Base-by-base conservation (phyloP, 2,888 invertebrate genomes). In the Cabera pusaria region DNA sequence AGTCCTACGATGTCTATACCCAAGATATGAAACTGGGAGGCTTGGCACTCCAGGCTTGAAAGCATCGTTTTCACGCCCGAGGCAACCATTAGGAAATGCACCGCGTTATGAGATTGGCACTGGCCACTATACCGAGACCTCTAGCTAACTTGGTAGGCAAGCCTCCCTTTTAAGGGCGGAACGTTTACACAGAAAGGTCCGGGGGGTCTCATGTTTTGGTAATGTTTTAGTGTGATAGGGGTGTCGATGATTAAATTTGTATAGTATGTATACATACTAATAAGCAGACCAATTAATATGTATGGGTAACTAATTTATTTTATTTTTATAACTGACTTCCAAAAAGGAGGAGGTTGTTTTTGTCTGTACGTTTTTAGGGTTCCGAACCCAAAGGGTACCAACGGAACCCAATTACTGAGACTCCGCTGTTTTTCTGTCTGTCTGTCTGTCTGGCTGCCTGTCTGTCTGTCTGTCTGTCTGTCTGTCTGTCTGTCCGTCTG, bases 201-300 rank as follows among this genome's bases (percentile, higher is more conserved):
- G 29, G 24, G 17, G 11, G 29, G n/a, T 34, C 28, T 24, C 14
- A 9, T 23, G 8, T 6, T 24, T 8, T 27, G 28, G 23, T 19
- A 3, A n/a, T 8, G 6, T 5, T 6, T 17, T 28, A n/a, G n/a
- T 21, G 25, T 19, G 10, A 1, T 24, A 24, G 7, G 23, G 24
- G 19, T 7, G 32, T 32, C 34, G 49, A 49, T 32, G 32, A 34
- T 39, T n/a, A n/a, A n/a, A n/a, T n/a, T n/a, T n/a, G n/a, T n/a
- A n/a, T n/a, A n/a, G n/a, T n/a, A n/a, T n/a, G n/a, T n/a, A n/a
- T n/a, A n/a, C n/a, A n/a, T n/a, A n/a, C n/a, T n/a, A n/a, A n/a
- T n/a, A n/a, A n/a, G n/a, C n/a, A n/a, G n/a, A n/a, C n/a, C n/a
- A n/a, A n/a, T n/a, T n/a, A n/a, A n/a, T n/a, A n/a, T n/a, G n/a